Evolutionary conservation across 2,888 invertebrate species (phyloP).

Genomic region (Metopia argyrocephala): DNA sequence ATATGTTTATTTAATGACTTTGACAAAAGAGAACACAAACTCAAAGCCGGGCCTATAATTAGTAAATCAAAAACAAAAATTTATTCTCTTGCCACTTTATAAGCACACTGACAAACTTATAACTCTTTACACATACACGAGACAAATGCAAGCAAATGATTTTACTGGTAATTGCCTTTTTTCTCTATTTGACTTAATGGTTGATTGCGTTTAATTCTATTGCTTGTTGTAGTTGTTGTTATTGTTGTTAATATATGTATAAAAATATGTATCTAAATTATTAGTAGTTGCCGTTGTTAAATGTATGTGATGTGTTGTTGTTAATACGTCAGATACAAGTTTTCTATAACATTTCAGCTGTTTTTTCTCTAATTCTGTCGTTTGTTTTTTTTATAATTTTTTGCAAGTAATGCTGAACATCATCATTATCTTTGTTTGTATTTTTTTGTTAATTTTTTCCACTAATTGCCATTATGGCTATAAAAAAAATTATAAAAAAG

Average conservation of each 20-base stretch:
- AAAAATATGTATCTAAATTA: slow-evolving; percentile 24
- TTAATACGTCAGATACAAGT: slow-evolving; percentile 56
- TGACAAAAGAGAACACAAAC: slow-evolving; percentile 23
- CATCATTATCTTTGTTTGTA: slow-evolving; percentile 38
- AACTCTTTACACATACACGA: too few relatives aligned
- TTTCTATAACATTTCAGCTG: slow-evolving; percentile 19
- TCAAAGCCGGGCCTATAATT: slow-evolving; percentile 38
- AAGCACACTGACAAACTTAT: slow-evolving; percentile 1
- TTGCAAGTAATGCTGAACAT: slow-evolving; percentile 60
- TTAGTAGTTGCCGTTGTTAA: slow-evolving; percentile 23
- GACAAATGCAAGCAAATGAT: neutral
- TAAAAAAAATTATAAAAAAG: neutral
- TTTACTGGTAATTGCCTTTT: slow-evolving; percentile 16
- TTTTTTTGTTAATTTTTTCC: slow-evolving; percentile 41
- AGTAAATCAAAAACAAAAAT: slow-evolving; percentile 46
- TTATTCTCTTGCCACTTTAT: neutral
- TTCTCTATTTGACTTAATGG: slow-evolving; percentile 1
- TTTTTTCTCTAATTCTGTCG: neutral
- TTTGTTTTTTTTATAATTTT: slow-evolving; percentile 1
- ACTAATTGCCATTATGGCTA: slow-evolving; percentile 40
- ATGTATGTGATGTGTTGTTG: too few relatives aligned
- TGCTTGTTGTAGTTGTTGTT: slow-evolving; percentile 15
- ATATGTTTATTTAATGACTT: slow-evolving; percentile 23
- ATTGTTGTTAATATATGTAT: too few relatives aligned
- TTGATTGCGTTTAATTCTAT: slow-evolving; percentile 46